Percentiles rank a stretch among this genome's conserved stretches.
These are phyloP conservation scores for Drosophila sordidapex DNA, from an alignment of 2,888 invertebrate species.

Conservation along the genomic window DNA sequence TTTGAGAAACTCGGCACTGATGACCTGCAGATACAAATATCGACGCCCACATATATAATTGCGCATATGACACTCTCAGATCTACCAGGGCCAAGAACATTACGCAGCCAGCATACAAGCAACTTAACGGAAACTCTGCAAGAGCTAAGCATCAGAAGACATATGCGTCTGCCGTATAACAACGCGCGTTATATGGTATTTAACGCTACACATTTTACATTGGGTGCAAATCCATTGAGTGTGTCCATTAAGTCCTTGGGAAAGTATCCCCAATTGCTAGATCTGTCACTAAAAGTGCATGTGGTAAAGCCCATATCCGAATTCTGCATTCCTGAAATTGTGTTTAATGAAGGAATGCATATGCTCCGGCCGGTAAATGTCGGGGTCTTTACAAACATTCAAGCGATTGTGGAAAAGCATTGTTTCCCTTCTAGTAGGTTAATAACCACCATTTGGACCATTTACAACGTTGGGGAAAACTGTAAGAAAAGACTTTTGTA, in stretches of 20 bases:
- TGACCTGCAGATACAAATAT: constrained; percentile 21
- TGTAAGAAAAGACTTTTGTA: constrained; percentile 9
- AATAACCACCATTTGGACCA: constrained; percentile 15
- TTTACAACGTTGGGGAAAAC: constrained; percentile 2
- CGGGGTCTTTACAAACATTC: constrained; percentile 32
- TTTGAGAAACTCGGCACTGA: constrained; percentile 13
- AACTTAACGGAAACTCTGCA: constrained; percentile 30
- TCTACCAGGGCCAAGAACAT: not conserved
- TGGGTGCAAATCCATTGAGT: constrained; percentile 29
- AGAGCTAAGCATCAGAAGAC: constrained; percentile 31
- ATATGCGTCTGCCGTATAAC: constrained; percentile 27
- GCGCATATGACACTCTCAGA: not conserved
- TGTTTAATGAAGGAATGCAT: constrained; percentile 15
- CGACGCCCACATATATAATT: constrained; percentile 31
- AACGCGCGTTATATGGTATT: constrained; percentile 28
- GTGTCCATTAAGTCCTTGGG: constrained; percentile 11
- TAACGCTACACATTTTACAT: constrained; percentile 15
- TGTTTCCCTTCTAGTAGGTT: not conserved
- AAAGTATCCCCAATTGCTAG: not conserved
- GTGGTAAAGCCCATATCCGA: not conserved
- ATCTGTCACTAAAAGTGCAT: constrained; percentile 20
- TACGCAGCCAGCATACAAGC: constrained; percentile 9
- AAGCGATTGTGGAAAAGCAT: constrained; percentile 21
- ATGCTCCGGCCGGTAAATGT: constrained; percentile 2
- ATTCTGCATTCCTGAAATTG: constrained; percentile 7